Percentiles rank a stretch among this genome's conserved stretches.
These are phyloP conservation scores for Brachypterus glaber DNA, from an alignment of 2,888 invertebrate genomes.

Conservation along the genomic window DNA sequence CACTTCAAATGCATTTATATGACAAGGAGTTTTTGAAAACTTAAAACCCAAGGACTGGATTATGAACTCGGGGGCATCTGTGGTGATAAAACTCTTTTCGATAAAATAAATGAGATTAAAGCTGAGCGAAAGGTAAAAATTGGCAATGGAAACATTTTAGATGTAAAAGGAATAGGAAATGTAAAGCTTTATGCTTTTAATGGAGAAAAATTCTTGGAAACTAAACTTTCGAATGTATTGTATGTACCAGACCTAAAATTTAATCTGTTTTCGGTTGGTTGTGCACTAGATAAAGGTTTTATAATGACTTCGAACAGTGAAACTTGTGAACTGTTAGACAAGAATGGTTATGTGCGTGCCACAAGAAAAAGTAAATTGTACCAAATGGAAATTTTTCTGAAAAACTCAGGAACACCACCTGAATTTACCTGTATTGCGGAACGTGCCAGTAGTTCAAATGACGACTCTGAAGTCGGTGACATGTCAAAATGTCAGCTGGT, in stretches of 20 bases:
- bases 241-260: conserved; percentile 20
- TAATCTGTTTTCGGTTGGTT: conserved; percentile 25
- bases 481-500: background rate
- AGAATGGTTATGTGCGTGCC: conserved; percentile 13
- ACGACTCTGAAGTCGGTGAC: no score
- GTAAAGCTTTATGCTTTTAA: conserved; percentile 24
- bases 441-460: no score
- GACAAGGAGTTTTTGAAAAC: no score
- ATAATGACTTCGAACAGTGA: conserved; percentile 15
- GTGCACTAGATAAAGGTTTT: conserved; percentile 24
- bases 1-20: no score
- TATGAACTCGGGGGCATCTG: background rate
- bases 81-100: no score
- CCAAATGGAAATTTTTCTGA: no score
- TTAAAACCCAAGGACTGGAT: no score
- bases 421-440: no score
- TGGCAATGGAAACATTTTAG: no score
- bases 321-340: conserved; percentile 18
- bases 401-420: no score
- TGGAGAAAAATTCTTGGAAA: conserved; percentile 21
- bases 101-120: no score
- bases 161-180: conserved; percentile 22
- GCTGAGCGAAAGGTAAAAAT: conserved; percentile 18
- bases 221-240: conserved; percentile 15
- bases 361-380: conserved; percentile 14